Percentiles rank a stretch among this genome's conserved stretches.
Evolutionary conservation across 2,113 vertebrate genomes (phyloP).

Genomic region (Pavo muticus): DNA sequence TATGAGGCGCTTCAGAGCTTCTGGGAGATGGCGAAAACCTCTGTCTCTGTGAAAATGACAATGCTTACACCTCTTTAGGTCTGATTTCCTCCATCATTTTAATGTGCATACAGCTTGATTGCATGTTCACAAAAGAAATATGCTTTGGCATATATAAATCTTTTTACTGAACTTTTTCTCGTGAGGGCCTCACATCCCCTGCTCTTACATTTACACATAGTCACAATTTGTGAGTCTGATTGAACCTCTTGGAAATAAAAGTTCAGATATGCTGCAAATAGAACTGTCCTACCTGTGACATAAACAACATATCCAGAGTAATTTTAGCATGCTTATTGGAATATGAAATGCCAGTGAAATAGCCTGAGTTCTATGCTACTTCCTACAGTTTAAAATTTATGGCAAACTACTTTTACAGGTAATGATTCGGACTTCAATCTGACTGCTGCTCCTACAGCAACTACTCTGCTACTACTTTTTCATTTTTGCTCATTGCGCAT

Average conservation of each 20-base stretch:
- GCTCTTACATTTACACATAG: conserved; percentile 37
- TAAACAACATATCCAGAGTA: conserved; percentile 40
- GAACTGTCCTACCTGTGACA: conserved; percentile 16
- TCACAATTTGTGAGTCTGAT: conserved; percentile 26
- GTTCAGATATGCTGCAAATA: conserved; percentile 14
- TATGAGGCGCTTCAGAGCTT: neutral
- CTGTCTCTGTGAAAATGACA: neutral
- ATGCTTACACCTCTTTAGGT: neutral
- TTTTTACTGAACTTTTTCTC: conserved; percentile 32
- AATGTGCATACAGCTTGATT: neutral
- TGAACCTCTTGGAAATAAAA: conserved; percentile 66
- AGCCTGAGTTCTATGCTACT: conserved; percentile 5
- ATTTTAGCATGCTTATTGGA: conserved; percentile 47
- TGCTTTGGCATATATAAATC: conserved; percentile 53
- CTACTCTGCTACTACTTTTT: neutral
- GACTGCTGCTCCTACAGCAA: neutral
- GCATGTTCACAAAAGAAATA: conserved; percentile 26
- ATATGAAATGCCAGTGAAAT: conserved; percentile 57
- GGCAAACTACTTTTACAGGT: conserved; percentile 14
- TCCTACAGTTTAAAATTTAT: conserved; percentile 43
- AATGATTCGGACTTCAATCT: conserved; percentile 14
- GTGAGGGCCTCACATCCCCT: conserved; percentile 32
- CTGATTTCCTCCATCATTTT: conserved; percentile 44
- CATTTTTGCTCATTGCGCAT: neutral
- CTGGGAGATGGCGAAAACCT: neutral